phyloP scores from a whole-genome alignment of 2,888 invertebrate genomes.

The Lithophane semibrunnea region DNA sequence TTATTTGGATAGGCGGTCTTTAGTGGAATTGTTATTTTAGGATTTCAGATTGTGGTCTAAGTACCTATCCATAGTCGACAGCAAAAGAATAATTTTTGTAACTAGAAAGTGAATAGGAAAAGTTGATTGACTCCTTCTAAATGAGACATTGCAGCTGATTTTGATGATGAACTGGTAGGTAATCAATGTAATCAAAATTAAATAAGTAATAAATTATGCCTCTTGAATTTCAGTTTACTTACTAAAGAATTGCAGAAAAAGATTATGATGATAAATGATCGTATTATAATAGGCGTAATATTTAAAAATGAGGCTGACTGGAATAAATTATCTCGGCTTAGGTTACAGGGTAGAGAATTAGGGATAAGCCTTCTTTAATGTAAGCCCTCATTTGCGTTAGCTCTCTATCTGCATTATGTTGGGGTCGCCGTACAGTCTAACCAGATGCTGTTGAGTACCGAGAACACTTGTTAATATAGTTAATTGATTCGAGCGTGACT shows the following conservation, averaged over 20 bases:
- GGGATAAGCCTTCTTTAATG: constrained; percentile 1
- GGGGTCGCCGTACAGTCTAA: background rate
- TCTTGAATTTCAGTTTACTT: constrained; percentile 1
- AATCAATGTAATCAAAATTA: background rate
- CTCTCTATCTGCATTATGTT: background rate
- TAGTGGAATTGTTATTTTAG: constrained; percentile 27
- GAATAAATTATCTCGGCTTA: constrained; percentile 29
- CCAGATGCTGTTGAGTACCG: background rate
- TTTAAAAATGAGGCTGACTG: constrained; percentile 34
- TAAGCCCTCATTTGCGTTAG: constrained; percentile 1
- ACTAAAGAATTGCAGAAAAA: constrained; percentile 8
- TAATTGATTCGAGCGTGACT: no score
- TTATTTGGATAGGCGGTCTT: constrained; percentile 27
- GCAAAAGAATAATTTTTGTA: background rate
- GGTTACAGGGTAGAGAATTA: background rate
- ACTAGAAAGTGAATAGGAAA: background rate
- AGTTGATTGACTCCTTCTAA: no score
- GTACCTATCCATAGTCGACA: background rate
- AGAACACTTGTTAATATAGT: no score
- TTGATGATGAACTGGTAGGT: background rate
- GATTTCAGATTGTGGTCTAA: constrained; percentile 13
- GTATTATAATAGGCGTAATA: constrained; percentile 16
- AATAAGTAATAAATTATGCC: background rate
- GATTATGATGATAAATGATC: constrained; percentile 36
- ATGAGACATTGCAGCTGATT: background rate